Conservation (phyloP, 1,140 invertebrate genomes). For the Camponotus vicinus region DNA sequence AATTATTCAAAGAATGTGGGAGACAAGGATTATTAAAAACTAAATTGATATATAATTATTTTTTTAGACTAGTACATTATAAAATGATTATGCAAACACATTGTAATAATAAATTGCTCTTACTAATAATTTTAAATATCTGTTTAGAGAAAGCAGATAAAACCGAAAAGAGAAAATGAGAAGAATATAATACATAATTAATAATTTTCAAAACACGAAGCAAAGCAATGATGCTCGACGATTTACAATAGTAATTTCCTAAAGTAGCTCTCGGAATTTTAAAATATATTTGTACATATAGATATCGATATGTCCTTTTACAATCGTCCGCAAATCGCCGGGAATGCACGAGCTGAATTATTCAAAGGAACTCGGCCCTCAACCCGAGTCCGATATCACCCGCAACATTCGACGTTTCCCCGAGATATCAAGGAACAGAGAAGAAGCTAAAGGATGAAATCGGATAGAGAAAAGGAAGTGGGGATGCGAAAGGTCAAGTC, state of each 20-base stretch:
- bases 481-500: slow-evolving; percentile 74
- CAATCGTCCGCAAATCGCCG: slow-evolving; percentile 67
- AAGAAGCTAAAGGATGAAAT: slow-evolving; percentile 25
- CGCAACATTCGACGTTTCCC: slow-evolving; percentile 70
- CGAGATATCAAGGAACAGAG: slow-evolving; percentile 56
- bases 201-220: not conserved
- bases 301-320: slow-evolving; percentile 61
- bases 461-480: slow-evolving; percentile 11
- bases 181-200: not conserved
- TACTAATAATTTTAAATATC: not conserved
- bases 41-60: not conserved
- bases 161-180: not conserved
- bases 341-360: slow-evolving; percentile 71
- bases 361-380: slow-evolving; percentile 63
- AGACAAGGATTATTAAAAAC: not conserved
- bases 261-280: not conserved
- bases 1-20: not conserved
- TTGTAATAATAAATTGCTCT: not conserved
- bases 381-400: slow-evolving; percentile 56
- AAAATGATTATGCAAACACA: not conserved
- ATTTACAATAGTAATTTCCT: slow-evolving; percentile 35
- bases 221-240: not conserved
- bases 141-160: not conserved
- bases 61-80: not conserved
- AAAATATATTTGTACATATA: slow-evolving; percentile 44